A percentile compares a stretch with the other conserved stretches of the same genome.
Evolutionary conservation across 2,797 vertebrate species (phyloP).

Genomic region (Enteromius treurensis): DNA sequence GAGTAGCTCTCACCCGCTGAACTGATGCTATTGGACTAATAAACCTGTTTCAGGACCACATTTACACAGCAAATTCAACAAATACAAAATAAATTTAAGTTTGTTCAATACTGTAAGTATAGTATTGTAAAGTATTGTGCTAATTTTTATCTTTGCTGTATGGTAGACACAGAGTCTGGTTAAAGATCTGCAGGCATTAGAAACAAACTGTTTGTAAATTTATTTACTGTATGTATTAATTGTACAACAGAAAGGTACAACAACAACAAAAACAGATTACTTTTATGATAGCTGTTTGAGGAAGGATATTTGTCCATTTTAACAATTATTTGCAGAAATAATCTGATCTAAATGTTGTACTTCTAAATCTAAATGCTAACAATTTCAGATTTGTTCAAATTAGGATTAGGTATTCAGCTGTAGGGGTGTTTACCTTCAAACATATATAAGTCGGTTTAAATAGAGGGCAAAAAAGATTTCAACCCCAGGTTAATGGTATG

Average conservation of each 20-base stretch:
- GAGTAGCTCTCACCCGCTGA: constrained; percentile 1
- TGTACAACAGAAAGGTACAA: not conserved
- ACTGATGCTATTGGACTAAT: not conserved
- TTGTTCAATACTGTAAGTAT: not conserved
- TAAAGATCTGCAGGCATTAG: not conserved
- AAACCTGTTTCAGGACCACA: not conserved
- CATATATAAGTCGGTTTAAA: not conserved
- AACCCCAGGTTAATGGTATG: not conserved
- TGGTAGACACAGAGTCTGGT: not conserved
- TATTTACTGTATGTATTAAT: not conserved
- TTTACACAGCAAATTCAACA: not conserved
- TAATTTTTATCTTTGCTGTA: not conserved
- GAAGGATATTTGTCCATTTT: not conserved
- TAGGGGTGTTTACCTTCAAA: not conserved
- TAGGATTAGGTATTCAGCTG: not conserved
- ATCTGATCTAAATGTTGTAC: not conserved
- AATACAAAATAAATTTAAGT: not conserved
- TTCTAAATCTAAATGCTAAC: not conserved
- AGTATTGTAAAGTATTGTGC: not conserved
- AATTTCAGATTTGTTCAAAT: not conserved
- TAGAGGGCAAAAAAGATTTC: not conserved
- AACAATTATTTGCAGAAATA: not conserved
- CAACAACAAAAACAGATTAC: not conserved
- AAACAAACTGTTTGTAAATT: not conserved
- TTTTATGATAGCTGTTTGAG: not conserved